Evolutionary conservation across 2,113 vertebrate species (phyloP), one percentile per base, ranked within the genome.

Genomic region (Corapipo altera): DNA sequence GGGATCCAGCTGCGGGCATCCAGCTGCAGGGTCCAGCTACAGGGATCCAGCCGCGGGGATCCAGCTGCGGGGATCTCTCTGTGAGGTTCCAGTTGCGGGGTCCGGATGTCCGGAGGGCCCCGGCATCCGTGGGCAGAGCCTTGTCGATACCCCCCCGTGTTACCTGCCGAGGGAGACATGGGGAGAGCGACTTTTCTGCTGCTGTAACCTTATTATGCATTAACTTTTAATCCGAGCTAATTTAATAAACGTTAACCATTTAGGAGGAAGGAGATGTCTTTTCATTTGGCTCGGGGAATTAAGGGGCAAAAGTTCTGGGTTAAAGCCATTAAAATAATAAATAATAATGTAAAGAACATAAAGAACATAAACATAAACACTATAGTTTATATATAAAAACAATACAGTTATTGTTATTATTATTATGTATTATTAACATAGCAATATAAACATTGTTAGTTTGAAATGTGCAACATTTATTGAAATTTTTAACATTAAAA

Each of bases 131-230:
- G 51, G 51, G 58, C 91, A 20, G 33, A 2, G 15, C n/a, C 17
- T 15, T 12, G 70, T 12, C 55, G 2, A 1, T 20, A 1, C 5
- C 35, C 18, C 41, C 58, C 7, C 2, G 27, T 24, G 20, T 12
- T 17, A 4, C 18, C 54, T 17, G 62, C 37, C 18, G 5, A 12
- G 24, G 72, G 32, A n/a, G 52, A 12, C 55, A 3, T 3, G 35
- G 39, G 54, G 49, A 72, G 1, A 51, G 84, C 4, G 41, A 28
- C 26, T 69, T n/a, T 69, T 39, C 72, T 43, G 76, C 85, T 22
- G 0, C 32, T 8, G 41, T 65, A 61, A 59, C 61, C 77, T n/a
- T 3, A 26, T 58, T 66, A 57, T 51, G 13, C 71, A 12, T 76
- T 76, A 69, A 57, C 75, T 95, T 90, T 61, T 88, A 73, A 65